phyloP scores from a whole-genome alignment of 2,797 vertebrate species.

The Bufotes viridis region DNA sequence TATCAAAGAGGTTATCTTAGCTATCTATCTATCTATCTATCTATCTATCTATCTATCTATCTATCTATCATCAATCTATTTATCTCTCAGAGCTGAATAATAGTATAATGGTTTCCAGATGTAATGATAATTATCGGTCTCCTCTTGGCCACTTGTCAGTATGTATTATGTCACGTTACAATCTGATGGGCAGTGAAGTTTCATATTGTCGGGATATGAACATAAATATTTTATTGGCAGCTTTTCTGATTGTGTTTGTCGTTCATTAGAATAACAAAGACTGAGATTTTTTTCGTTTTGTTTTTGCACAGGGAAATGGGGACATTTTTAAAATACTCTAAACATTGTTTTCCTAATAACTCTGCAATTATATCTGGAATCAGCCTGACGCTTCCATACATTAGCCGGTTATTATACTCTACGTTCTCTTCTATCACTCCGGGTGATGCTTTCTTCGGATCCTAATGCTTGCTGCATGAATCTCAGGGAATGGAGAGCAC shows the following conservation, averaged over 20 bases:
- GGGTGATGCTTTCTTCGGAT: background rate
- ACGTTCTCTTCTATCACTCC: background rate
- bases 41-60: background rate
- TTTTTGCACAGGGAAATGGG: background rate
- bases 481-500: too few species aligned
- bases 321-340: background rate
- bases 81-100: background rate
- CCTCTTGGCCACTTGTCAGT: background rate
- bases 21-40: background rate
- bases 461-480: background rate
- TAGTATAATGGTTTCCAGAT: background rate
- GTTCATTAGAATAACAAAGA: slow-evolving; percentile 1
- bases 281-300: background rate
- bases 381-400: background rate
- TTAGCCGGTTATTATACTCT: background rate
- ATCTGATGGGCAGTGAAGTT: slow-evolving; percentile 29
- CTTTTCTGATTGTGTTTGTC: slow-evolving; percentile 35
- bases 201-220: slow-evolving; percentile 24
- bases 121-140: background rate
- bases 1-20: background rate
- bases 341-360: background rate
- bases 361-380: background rate
- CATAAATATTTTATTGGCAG: slow-evolving; percentile 30
- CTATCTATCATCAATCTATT: too few species aligned
- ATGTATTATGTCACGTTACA: slow-evolving; percentile 4